Conservation (phyloP, 2,113 vertebrate species). For the Falco punctatus region DNA sequence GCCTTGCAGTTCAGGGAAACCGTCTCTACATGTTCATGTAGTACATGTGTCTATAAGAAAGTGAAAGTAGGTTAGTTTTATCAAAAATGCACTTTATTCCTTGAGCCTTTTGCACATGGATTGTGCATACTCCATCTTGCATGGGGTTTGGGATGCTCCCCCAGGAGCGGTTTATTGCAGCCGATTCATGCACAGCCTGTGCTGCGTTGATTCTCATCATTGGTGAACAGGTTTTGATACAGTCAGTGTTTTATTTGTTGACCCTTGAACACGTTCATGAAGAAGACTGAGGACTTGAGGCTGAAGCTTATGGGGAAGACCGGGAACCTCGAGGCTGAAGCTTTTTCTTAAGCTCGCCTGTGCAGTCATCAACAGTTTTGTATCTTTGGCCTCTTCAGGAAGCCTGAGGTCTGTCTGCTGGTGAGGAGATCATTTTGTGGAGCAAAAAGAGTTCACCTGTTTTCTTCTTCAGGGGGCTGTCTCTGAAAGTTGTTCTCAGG, state of each 20-base stretch:
- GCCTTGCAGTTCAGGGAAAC: neutral
- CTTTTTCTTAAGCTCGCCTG: neutral
- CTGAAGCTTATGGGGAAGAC: neutral
- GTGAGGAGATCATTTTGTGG: neutral
- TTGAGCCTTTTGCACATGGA: neutral
- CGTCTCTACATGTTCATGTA: neutral
- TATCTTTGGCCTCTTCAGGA: neutral
- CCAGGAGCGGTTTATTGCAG: neutral
- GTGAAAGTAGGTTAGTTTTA: neutral
- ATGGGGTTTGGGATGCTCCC: neutral
- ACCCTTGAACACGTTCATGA: neutral
- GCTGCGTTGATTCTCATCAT: neutral
- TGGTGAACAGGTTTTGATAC: neutral
- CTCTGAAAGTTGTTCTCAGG: neutral
- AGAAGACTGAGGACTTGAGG: neutral
- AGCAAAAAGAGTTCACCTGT: neutral
- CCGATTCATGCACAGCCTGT: neutral
- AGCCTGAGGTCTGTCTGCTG: neutral
- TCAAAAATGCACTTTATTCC: neutral
- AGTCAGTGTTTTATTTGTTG: neutral
- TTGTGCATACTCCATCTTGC: neutral
- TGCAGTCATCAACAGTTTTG: neutral
- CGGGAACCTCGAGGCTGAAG: neutral
- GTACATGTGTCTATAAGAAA: rapidly evolving
- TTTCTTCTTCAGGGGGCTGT: conserved; percentile 9